Evolutionary conservation across 2,113 vertebrate species (phyloP).

Genomic region (Ophthalmotilapia sp.): DNA sequence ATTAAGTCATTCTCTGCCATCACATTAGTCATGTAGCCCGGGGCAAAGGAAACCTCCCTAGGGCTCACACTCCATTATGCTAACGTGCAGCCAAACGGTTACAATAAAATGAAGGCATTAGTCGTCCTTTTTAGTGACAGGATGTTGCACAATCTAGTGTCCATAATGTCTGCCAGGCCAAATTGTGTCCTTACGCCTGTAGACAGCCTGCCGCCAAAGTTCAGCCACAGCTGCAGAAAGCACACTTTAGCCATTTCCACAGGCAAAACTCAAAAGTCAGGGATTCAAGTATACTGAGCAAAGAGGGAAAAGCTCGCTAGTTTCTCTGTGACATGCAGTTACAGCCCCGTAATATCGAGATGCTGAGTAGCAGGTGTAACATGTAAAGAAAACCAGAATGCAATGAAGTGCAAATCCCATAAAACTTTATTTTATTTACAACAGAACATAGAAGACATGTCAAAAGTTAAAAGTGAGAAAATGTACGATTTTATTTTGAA

Average conservation of each 20-base stretch:
- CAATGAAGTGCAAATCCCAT: not conserved
- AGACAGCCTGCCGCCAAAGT: not conserved
- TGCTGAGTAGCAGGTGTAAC: not conserved
- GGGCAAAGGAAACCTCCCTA: not conserved
- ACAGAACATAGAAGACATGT: not conserved
- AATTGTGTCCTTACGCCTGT: not conserved
- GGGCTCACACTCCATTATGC: not conserved
- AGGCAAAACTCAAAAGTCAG: not conserved
- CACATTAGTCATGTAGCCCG: not conserved
- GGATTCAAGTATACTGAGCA: not conserved
- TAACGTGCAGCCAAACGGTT: not conserved
- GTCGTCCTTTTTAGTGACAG: not conserved
- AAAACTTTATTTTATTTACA: not conserved
- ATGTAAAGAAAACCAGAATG: not conserved
- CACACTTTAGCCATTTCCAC: not conserved
- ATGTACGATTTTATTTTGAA: not conserved
- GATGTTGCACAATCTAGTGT: not conserved
- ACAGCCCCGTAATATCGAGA: not conserved
- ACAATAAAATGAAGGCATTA: not conserved
- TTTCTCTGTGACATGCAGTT: accelerated
- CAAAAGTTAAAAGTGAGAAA: not conserved
- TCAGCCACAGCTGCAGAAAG: not conserved
- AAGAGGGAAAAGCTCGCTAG: not conserved
- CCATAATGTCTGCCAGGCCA: not conserved
- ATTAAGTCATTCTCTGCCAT: not conserved